phyloP scores from a whole-genome alignment of 2,888 invertebrate species.

The Mermis nigrescens region DNA sequence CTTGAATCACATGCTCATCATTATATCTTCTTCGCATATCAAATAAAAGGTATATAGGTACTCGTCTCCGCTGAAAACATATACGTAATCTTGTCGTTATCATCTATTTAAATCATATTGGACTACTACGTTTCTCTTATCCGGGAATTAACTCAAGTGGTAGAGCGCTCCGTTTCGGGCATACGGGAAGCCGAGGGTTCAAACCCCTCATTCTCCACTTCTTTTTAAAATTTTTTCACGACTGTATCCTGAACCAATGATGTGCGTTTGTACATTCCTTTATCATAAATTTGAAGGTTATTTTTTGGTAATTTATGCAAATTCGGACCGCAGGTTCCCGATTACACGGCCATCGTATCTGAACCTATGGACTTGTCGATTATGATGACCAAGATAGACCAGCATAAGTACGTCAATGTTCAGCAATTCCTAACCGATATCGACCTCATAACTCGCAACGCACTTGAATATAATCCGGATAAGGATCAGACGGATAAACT shows the following conservation, averaged over 20 bases:
- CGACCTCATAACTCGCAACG: constrained; percentile 63
- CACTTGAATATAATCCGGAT: constrained; percentile 70
- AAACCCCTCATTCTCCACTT: constrained; percentile 4
- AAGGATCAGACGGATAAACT: constrained; percentile 51
- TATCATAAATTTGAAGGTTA: background rate
- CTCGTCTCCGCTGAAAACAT: too few species aligned
- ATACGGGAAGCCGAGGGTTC: too few species aligned
- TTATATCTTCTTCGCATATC: too few species aligned
- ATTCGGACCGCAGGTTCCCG: constrained; percentile 41
- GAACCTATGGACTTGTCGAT: constrained; percentile 75
- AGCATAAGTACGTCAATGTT: constrained; percentile 61
- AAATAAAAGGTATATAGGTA: too few species aligned
- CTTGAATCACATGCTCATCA: too few species aligned
- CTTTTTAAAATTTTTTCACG: background rate
- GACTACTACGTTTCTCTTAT: too few species aligned
- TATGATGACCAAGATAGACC: constrained; percentile 78
- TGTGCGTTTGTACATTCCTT: too few species aligned
- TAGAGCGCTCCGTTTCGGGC: too few species aligned
- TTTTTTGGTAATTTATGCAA: background rate
- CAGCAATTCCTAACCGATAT: constrained; percentile 64
- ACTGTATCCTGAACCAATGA: background rate
- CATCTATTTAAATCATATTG: too few species aligned
- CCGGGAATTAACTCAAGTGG: too few species aligned
- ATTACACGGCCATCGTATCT: constrained; percentile 62
- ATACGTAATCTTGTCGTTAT: too few species aligned